Evolutionary conservation across 2,888 invertebrate species (phyloP).

Genomic region (Hydriomena furcata): DNA sequence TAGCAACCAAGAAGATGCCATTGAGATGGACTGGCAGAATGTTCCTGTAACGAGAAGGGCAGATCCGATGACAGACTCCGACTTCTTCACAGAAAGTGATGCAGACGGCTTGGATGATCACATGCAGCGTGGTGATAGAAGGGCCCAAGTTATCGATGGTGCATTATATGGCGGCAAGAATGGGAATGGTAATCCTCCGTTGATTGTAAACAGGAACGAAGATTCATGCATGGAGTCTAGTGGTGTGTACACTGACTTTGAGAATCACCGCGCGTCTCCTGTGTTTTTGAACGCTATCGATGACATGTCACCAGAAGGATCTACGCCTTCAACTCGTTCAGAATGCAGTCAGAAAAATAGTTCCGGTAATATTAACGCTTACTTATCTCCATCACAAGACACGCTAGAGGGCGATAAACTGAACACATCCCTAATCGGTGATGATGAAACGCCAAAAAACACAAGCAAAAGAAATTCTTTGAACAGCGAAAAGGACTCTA

Average conservation of each 20-base stretch:
- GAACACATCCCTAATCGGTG: constrained; percentile 51
- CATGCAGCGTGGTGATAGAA: constrained; percentile 87
- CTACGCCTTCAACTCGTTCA: constrained; percentile 81
- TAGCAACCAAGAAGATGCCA: constrained; percentile 78
- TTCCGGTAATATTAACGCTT: constrained; percentile 57
- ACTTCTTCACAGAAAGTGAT: constrained; percentile 95
- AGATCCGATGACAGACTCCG: constrained; percentile 95
- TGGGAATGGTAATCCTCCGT: constrained; percentile 80
- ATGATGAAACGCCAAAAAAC: constrained; percentile 66
- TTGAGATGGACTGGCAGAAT: constrained; percentile 83
- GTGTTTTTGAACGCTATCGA: constrained; percentile 85
- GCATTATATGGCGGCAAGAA: constrained; percentile 92
- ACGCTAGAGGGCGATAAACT: constrained; percentile 52
- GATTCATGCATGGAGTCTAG: constrained; percentile 95
- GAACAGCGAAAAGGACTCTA: constrained; percentile 69
- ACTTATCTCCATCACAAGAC: constrained; percentile 60
- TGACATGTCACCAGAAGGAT: constrained; percentile 87
- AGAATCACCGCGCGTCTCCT: constrained; percentile 84
- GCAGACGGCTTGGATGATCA: constrained; percentile 92
- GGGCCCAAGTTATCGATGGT: constrained; percentile 94
- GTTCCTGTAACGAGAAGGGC: constrained; percentile 87
- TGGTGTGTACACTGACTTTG: constrained; percentile 94
- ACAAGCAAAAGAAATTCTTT: constrained; percentile 74
- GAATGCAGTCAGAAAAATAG: constrained; percentile 79
- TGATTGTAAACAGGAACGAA: constrained; percentile 84